Conservation (phyloP, 64 coral and sea anemone genomes). For the Montipora efflorescens region DNA sequence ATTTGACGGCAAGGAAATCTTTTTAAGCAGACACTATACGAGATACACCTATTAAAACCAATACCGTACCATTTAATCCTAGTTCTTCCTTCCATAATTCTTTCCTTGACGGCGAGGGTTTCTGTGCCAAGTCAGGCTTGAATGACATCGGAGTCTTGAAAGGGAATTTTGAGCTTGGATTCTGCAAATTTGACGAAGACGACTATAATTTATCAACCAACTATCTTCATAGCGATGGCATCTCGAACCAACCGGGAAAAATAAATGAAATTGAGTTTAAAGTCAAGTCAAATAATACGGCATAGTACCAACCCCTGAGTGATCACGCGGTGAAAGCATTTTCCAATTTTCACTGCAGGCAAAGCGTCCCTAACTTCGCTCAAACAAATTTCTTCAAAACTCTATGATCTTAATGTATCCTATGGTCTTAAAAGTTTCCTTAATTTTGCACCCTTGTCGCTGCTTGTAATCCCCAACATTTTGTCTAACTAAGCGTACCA, state of each 20-base stretch:
- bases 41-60: too few species aligned
- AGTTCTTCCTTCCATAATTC: slow-evolving; percentile 93
- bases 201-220: too few species aligned
- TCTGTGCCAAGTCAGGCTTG: slow-evolving; percentile 67
- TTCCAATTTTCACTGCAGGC: neutral
- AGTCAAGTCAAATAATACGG: too few species aligned
- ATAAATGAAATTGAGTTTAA: neutral
- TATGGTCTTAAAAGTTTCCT: neutral
- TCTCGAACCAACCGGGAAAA: neutral
- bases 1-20: neutral
- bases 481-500: too few species aligned
- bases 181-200: neutral
- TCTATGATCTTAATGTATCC: neutral
- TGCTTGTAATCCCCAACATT: too few species aligned
- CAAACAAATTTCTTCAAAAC: too few species aligned
- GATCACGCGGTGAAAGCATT: neutral
- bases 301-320: neutral
- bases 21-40: neutral
- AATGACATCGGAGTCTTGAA: slow-evolving; percentile 94
- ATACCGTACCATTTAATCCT: slow-evolving; percentile 81
- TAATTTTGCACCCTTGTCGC: neutral
- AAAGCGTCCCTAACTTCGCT: too few species aligned
- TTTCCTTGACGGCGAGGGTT: slow-evolving; percentile 94
- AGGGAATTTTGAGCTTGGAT: neutral
- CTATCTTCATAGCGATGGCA: neutral